Conservation (phyloP, 2,888 invertebrate genomes). For the Agyllia agylla region DNA sequence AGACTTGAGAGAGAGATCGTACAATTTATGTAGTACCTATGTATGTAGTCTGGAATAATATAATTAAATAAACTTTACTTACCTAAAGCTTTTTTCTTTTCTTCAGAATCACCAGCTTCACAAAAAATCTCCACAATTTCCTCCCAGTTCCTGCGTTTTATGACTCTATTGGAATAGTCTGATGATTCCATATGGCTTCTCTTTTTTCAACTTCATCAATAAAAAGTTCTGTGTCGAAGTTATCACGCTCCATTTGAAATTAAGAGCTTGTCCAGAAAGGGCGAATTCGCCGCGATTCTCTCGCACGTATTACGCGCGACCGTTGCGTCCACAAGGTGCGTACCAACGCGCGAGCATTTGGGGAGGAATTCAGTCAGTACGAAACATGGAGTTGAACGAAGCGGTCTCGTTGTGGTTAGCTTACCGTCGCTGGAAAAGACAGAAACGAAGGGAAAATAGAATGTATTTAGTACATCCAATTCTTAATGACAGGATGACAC, state of each 20-base stretch:
- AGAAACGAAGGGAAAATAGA: slow-evolving; percentile 47
- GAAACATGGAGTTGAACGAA: slow-evolving; percentile 62
- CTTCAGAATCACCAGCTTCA: slow-evolving; percentile 23
- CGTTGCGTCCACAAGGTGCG: slow-evolving; percentile 9
- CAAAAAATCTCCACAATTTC: slow-evolving; percentile 45
- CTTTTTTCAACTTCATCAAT: slow-evolving; percentile 10
- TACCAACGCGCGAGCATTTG: slow-evolving; percentile 12
- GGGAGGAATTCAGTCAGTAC: slow-evolving; percentile 20
- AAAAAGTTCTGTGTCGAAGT: slow-evolving; percentile 13
- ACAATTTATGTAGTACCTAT: no score
- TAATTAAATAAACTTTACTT: no score
- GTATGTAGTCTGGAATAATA: no score
- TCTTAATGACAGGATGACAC: slow-evolving; percentile 33
- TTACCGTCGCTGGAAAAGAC: slow-evolving; percentile 57
- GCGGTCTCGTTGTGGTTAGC: slow-evolving; percentile 30
- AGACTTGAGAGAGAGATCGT: no score
- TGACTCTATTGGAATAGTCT: slow-evolving; percentile 33
- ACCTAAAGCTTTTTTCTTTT: no score
- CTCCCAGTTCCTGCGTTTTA: slow-evolving; percentile 39
- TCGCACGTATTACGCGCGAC: background rate
- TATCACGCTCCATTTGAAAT: background rate
- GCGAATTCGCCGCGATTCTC: no score
- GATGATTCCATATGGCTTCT: slow-evolving; percentile 4
- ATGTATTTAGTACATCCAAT: slow-evolving; percentile 51
- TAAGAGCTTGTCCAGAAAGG: no score